phyloP scores from a whole-genome alignment of 2,113 vertebrate genomes.

The Chloropsis cyanopogon region DNA sequence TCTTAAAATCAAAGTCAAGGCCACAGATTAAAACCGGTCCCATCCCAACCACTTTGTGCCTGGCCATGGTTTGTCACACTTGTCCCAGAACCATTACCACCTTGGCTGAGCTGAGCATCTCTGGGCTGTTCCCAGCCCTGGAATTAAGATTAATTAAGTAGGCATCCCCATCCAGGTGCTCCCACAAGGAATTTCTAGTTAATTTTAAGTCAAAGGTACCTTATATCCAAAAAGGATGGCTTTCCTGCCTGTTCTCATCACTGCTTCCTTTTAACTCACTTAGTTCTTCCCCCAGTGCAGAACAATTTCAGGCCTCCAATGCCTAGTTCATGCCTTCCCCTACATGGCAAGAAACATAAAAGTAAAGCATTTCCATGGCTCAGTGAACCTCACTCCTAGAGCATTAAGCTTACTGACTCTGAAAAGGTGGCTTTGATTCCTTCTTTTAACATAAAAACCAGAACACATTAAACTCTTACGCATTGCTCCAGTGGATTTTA shows the following conservation, averaged over 20 bases:
- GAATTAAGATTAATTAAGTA: not conserved
- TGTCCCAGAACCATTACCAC: not conserved
- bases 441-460: conserved; percentile 6
- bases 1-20: not conserved
- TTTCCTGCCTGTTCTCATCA: not conserved
- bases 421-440: not conserved
- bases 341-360: not conserved
- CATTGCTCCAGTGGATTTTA: not conserved
- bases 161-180: not conserved
- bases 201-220: not conserved
- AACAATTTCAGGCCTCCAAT: not conserved
- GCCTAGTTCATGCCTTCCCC: not conserved
- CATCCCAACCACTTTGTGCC: not conserved
- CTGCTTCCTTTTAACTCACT: not conserved
- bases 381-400: conserved; percentile 16
- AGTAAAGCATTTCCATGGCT: conserved; percentile 6
- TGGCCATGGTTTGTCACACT: not conserved
- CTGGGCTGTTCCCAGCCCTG: not conserved
- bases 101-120: not conserved
- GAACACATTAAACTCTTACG: not conserved
- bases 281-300: not conserved
- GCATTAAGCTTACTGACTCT: conserved; percentile 25
- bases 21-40: not conserved
- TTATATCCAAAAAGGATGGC: not conserved
- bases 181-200: not conserved